Evolutionary conservation across 2,797 vertebrate genomes (phyloP).

Genomic region (Neostethus bicornis): DNA sequence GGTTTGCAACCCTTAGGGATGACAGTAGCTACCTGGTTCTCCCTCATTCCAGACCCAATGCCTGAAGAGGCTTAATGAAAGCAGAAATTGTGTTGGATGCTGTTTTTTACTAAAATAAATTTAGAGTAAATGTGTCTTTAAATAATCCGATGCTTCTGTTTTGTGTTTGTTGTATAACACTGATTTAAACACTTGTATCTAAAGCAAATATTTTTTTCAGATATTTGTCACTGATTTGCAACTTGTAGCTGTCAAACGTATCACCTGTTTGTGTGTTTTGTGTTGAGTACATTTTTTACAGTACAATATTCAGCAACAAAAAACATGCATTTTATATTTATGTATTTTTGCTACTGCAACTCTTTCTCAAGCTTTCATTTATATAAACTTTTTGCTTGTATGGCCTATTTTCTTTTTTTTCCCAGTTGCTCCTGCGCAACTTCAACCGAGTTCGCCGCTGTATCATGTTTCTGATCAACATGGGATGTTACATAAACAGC

Average conservation of each 20-base stretch:
- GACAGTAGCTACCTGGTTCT: slow-evolving; percentile 60
- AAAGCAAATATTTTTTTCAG: neutral
- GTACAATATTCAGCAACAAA: neutral
- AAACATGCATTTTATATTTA: neutral
- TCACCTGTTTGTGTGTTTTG: slow-evolving; percentile 5
- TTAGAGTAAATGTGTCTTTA: slow-evolving; percentile 32
- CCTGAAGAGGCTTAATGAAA: slow-evolving; percentile 55
- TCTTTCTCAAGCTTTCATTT: neutral
- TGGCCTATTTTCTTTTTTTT: slow-evolving; percentile 14
- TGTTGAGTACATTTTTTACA: neutral
- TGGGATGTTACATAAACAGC: slow-evolving; percentile 93
- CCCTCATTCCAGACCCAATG: slow-evolving; percentile 63
- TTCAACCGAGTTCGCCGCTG: slow-evolving; percentile 90
- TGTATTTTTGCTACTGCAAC: neutral
- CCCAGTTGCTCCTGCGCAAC: slow-evolving; percentile 90
- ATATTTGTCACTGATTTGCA: neutral
- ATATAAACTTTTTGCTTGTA: neutral
- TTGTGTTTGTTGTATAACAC: slow-evolving; percentile 10
- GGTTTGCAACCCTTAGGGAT: slow-evolving; percentile 55
- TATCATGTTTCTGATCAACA: slow-evolving; percentile 90
- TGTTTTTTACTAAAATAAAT: slow-evolving; percentile 63
- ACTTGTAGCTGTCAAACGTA: slow-evolving; percentile 2
- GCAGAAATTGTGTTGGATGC: slow-evolving; percentile 39
- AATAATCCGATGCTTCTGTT: slow-evolving; percentile 44
- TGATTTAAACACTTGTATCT: slow-evolving; percentile 28